Evolutionary conservation across 2,113 vertebrate genomes (phyloP).

Genomic region (Salminus brasiliensis): DNA sequence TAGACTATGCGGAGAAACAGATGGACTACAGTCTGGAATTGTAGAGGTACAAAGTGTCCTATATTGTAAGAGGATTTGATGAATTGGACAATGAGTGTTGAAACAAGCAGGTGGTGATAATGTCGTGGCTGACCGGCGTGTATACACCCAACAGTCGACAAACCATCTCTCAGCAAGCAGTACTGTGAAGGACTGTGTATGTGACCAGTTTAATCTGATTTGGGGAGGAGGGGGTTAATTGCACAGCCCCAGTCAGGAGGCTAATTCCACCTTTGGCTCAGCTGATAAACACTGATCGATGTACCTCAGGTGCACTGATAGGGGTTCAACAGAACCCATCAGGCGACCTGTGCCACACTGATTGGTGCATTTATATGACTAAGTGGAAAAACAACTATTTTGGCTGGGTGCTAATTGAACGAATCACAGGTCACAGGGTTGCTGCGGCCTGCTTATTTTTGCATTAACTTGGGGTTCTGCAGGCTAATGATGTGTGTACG

Average conservation of each 20-base stretch:
- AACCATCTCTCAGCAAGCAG: too few relatives aligned
- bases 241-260: neutral
- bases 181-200: too few relatives aligned
- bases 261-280: constrained; percentile 18
- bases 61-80: too few relatives aligned
- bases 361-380: constrained; percentile 39
- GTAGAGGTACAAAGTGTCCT: too few relatives aligned
- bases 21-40: too few relatives aligned
- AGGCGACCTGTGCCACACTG: constrained; percentile 30
- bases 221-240: neutral
- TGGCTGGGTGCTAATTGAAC: neutral
- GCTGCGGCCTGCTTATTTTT: neutral
- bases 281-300: constrained; percentile 47
- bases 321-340: constrained; percentile 12
- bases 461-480: neutral
- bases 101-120: too few relatives aligned
- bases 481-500: neutral
- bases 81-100: too few relatives aligned
- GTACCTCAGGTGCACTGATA: constrained; percentile 12
- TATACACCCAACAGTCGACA: too few relatives aligned
- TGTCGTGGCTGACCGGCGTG: too few relatives aligned
- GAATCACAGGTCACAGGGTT: neutral
- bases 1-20: too few relatives aligned
- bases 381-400: neutral
- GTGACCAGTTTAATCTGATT: neutral